Evolutionary conservation across 37 sponge, comb jelly and placozoan genomes (phyloP).

Genomic region (Halichondria panicea): DNA sequence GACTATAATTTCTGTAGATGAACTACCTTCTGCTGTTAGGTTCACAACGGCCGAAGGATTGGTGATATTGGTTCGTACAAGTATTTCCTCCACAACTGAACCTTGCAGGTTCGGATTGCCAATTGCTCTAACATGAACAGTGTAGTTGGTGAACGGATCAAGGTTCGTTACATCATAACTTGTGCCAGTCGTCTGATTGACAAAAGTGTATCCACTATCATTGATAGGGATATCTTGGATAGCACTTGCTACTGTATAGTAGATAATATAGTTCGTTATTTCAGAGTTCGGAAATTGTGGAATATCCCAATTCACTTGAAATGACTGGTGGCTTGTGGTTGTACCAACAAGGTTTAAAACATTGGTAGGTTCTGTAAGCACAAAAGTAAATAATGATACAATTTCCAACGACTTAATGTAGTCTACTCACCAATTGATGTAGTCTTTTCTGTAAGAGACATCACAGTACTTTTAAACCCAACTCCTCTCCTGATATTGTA

Average conservation of each 20-base stretch:
- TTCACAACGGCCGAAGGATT: conserved; percentile 20
- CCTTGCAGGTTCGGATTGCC: background rate
- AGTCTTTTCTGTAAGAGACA: background rate
- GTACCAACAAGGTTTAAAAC: too few species aligned
- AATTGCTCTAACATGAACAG: conserved; percentile 27
- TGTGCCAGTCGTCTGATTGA: background rate
- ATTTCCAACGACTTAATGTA: background rate
- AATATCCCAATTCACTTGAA: conserved; percentile 28
- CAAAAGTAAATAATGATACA: background rate
- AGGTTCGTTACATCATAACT: conserved; percentile 4
- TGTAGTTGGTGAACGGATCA: conserved; percentile 14
- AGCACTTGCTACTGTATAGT: conserved; percentile 12
- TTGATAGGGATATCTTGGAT: background rate
- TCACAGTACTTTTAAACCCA: background rate
- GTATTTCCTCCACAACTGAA: background rate
- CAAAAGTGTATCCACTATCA: background rate
- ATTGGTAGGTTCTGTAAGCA: too few species aligned
- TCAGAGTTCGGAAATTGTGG: conserved; percentile 43
- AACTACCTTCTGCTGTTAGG: conserved; percentile 6
- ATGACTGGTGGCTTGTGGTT: conserved; percentile 4
- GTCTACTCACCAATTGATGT: conserved; percentile 29
- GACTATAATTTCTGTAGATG: conserved; percentile 1
- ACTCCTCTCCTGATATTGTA: conserved; percentile 17
- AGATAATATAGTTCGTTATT: conserved; percentile 19
- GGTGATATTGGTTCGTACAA: conserved; percentile 5